Conservation (phyloP, 2,797 vertebrate genomes). For the Urocyon cinereoargenteus region DNA sequence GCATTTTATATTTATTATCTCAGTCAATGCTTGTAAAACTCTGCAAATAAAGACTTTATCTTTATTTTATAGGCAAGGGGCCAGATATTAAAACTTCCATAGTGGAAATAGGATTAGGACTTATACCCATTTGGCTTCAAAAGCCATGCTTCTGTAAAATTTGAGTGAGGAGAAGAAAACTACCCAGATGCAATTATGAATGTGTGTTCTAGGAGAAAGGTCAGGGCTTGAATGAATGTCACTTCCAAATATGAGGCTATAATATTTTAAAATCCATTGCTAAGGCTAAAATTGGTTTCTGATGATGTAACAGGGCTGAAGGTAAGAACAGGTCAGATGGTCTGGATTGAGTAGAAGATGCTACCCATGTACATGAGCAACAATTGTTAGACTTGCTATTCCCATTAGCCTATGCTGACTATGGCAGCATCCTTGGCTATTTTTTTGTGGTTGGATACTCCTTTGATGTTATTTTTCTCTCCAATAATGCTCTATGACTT, state of each 20-base stretch:
- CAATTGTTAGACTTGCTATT: not conserved
- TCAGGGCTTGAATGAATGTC: not conserved
- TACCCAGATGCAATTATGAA: not conserved
- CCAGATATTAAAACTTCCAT: not conserved
- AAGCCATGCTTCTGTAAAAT: not conserved
- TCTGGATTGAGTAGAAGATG: not conserved
- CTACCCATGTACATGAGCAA: not conserved
- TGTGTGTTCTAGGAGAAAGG: not conserved
- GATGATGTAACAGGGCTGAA: not conserved
- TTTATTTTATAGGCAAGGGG: not conserved
- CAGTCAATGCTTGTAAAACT: not conserved
- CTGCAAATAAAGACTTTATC: not conserved
- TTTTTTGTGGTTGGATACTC: conserved; percentile 28
- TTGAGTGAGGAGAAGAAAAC: not conserved
- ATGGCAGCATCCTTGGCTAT: not conserved
- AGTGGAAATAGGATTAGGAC: not conserved
- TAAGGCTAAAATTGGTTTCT: not conserved
- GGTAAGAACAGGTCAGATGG: not conserved
- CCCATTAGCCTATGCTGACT: not conserved
- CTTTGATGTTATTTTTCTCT: conserved; percentile 28
- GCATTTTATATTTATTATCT: not conserved
- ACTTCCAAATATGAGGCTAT: not conserved
- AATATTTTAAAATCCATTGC: not conserved
- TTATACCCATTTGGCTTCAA: not conserved
- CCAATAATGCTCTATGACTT: conserved; percentile 11